phyloP scores from a whole-genome alignment of 2,797 vertebrate species.

The Microcaecilia unicolor region DNA sequence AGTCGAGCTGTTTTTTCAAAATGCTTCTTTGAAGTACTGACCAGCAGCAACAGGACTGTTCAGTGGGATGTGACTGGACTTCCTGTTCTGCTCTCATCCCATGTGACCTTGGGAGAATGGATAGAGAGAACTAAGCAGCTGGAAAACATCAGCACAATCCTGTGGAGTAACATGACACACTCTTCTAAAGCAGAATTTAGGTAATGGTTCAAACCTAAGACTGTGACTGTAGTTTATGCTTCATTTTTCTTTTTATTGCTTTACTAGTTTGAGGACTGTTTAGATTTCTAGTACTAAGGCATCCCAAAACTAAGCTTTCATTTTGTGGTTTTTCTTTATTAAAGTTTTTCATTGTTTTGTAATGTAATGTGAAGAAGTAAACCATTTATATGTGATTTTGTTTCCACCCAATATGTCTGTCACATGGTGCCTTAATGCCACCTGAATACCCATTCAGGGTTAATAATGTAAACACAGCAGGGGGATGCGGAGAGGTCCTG shows the following conservation, averaged over 20 bases:
- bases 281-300: too few relatives aligned
- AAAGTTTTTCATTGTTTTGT: too few relatives aligned
- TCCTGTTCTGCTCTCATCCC: conserved; percentile 66
- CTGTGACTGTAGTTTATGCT: too few relatives aligned
- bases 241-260: not conserved
- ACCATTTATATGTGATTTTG: too few relatives aligned
- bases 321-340: too few relatives aligned
- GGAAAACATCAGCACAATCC: conserved; percentile 60
- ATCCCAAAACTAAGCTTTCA: too few relatives aligned
- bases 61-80: conserved; percentile 66
- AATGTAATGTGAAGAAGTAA: too few relatives aligned
- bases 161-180: conserved; percentile 85
- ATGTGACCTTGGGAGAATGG: conserved; percentile 80
- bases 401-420: not conserved
- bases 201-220: conserved; percentile 48
- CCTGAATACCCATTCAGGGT: too few relatives aligned
- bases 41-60: conserved; percentile 48
- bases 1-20: conserved; percentile 79
- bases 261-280: too few relatives aligned
- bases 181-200: conserved; percentile 71
- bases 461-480: too few relatives aligned
- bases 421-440: too few relatives aligned
- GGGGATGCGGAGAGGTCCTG: too few relatives aligned
- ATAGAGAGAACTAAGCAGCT: conserved; percentile 79
- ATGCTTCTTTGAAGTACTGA: conserved; percentile 82